Evolutionary conservation across 37 sponge, comb jelly and placozoan species (phyloP).

Genomic region (Haliclona indistincta): DNA sequence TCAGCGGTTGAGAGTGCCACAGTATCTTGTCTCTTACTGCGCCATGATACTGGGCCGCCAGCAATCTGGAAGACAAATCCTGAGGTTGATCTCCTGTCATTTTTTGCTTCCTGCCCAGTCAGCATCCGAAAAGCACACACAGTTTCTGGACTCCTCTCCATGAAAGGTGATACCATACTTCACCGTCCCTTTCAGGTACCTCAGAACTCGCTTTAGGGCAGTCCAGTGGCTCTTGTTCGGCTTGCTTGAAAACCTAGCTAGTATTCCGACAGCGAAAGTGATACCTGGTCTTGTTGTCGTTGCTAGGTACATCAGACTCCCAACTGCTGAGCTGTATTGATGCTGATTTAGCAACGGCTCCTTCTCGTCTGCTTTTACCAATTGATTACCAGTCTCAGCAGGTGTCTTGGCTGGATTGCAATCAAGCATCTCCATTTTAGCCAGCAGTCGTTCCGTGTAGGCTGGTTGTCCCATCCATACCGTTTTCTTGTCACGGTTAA

Average conservation of each 20-base stretch:
- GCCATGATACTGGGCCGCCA: constrained; percentile 35
- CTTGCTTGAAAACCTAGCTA: constrained; percentile 17
- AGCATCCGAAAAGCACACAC: constrained; percentile 42
- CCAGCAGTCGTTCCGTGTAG: constrained; percentile 33
- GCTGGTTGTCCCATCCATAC: constrained; percentile 69
- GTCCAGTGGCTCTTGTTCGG: constrained; percentile 21
- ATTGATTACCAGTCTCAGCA: constrained; percentile 5
- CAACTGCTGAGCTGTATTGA: constrained; percentile 22
- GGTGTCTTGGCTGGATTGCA: constrained; percentile 24
- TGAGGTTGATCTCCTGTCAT: constrained; percentile 36
- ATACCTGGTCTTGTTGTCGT: constrained; percentile 47
- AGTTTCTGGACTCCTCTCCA: no score
- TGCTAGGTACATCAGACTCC: constrained; percentile 42
- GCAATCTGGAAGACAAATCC: constrained; percentile 19
- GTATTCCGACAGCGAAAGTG: constrained; percentile 26
- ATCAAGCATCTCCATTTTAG: constrained; percentile 45
- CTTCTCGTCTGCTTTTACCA: constrained; percentile 21
- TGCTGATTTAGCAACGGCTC: constrained; percentile 9
- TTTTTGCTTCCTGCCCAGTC: constrained; percentile 37
- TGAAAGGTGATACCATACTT: neutral
- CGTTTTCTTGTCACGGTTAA: neutral
- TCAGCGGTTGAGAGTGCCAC: constrained; percentile 50
- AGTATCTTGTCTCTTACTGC: constrained; percentile 15
- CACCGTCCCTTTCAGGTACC: constrained; percentile 41
- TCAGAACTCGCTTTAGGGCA: constrained; percentile 27